Evolutionary conservation across 2,888 invertebrate species (phyloP).

Genomic region (Smittia sp.): DNA sequence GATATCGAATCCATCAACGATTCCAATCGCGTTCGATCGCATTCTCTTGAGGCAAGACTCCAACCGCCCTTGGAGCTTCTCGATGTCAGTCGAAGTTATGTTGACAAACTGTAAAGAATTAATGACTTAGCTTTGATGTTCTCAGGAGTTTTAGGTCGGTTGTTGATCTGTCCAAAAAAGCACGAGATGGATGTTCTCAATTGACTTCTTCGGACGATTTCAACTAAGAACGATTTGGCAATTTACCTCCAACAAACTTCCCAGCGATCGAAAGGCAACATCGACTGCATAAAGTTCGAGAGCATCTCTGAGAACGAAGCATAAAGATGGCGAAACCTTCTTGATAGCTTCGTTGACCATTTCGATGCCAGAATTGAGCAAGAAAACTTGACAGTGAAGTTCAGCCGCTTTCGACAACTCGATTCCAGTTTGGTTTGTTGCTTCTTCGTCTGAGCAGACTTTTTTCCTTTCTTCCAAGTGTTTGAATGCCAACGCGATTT

Average conservation of each 20-base stretch:
- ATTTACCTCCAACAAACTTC: constrained; percentile 76
- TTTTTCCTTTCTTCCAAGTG: constrained; percentile 63
- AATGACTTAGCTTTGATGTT: too few species aligned
- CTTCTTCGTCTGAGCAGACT: constrained; percentile 65
- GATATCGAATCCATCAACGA: constrained; percentile 90
- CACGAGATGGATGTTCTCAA: too few species aligned
- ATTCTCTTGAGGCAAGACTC: constrained; percentile 67
- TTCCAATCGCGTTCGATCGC: constrained; percentile 82
- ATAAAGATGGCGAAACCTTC: constrained; percentile 58
- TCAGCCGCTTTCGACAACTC: constrained; percentile 68
- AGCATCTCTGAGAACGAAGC: constrained; percentile 58
- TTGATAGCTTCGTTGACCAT: constrained; percentile 54
- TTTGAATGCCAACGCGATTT: constrained; percentile 43
- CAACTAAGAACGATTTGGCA: too few species aligned
- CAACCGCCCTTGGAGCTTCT: constrained; percentile 64
- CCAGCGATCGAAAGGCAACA: constrained; percentile 70
- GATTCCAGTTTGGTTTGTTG: constrained; percentile 70
- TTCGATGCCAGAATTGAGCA: constrained; percentile 64
- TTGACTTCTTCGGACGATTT: too few species aligned
- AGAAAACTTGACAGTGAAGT: constrained; percentile 73
- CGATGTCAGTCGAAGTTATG: constrained; percentile 48
- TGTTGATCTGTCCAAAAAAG: too few species aligned
- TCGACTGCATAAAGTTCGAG: constrained; percentile 74
- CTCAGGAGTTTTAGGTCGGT: too few species aligned
- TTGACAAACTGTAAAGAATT: constrained; percentile 48